Percentiles rank a stretch among this genome's conserved stretches.
phyloP scores from a whole-genome alignment of 2,113 vertebrate species.

The Mustelus asterias region DNA sequence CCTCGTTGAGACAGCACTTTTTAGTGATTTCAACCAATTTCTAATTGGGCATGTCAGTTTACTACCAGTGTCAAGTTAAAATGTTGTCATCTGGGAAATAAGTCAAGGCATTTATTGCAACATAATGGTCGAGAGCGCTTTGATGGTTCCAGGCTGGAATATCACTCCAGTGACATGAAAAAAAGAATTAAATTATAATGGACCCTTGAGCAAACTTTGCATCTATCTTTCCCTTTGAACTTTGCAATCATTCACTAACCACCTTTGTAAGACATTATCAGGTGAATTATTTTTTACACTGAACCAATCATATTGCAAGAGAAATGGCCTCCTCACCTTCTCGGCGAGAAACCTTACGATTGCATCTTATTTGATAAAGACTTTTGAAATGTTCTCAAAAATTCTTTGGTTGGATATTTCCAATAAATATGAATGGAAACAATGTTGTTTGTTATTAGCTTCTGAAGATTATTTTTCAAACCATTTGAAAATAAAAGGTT shows the following conservation, averaged over 20 bases:
- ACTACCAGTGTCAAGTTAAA: not conserved
- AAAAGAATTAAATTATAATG: constrained; percentile 11
- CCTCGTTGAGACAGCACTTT: not conserved
- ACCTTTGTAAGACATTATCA: not conserved
- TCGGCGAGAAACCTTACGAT: not conserved
- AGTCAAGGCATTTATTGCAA: not conserved
- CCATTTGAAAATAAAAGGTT: not conserved
- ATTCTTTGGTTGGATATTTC: not conserved
- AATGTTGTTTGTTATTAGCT: not conserved
- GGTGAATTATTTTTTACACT: not conserved
- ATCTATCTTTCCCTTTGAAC: not conserved
- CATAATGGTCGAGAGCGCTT: not conserved
- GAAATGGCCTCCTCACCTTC: not conserved
- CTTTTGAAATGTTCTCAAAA: not conserved
- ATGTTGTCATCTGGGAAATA: not conserved
- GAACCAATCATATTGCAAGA: not conserved
- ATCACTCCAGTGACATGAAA: not conserved
- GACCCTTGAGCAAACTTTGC: not conserved
- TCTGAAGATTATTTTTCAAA: not conserved
- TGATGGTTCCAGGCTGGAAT: not conserved
- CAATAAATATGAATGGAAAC: not conserved
- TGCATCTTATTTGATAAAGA: not conserved
- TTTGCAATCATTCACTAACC: not conserved
- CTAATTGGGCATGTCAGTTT: not conserved
- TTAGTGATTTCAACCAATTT: not conserved